Evolutionary conservation across 2,797 vertebrate species (phyloP).

Genomic region (Acanthurus leucopareius): DNA sequence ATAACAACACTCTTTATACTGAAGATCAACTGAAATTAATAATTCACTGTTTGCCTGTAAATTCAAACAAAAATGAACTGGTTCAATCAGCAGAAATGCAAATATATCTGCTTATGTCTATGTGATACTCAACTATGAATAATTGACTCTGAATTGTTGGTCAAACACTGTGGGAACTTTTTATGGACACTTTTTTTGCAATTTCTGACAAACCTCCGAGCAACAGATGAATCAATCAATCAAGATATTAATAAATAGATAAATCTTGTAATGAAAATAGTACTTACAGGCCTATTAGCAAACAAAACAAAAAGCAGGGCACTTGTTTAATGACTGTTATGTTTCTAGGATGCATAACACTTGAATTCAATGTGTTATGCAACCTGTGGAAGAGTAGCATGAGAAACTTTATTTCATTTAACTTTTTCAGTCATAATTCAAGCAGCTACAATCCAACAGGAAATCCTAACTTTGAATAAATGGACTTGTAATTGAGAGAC

Average conservation of each 20-base stretch:
- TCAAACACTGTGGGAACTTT: too few species aligned
- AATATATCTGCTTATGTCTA: too few species aligned
- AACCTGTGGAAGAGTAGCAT: background rate
- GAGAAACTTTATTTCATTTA: background rate
- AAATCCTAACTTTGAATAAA: background rate
- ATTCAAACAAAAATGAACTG: background rate
- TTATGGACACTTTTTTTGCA: too few species aligned
- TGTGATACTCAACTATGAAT: too few species aligned
- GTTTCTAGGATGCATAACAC: background rate
- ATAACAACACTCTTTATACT: background rate
- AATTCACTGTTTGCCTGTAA: rapidly evolving
- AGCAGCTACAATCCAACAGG: background rate
- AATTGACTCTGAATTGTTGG: too few species aligned
- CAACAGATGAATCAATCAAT: background rate
- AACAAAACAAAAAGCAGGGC: background rate
- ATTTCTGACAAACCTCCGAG: background rate
- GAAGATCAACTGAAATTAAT: background rate
- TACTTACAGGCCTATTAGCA: background rate
- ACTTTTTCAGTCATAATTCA: background rate
- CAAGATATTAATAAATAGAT: background rate
- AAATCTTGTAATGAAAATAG: background rate
- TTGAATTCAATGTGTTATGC: background rate
- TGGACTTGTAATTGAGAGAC: background rate
- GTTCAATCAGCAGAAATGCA: background rate
- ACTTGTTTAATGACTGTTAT: conserved; percentile 12